Evolutionary conservation across 2,113 vertebrate genomes (phyloP).

Genomic region (Octodon degus): DNA sequence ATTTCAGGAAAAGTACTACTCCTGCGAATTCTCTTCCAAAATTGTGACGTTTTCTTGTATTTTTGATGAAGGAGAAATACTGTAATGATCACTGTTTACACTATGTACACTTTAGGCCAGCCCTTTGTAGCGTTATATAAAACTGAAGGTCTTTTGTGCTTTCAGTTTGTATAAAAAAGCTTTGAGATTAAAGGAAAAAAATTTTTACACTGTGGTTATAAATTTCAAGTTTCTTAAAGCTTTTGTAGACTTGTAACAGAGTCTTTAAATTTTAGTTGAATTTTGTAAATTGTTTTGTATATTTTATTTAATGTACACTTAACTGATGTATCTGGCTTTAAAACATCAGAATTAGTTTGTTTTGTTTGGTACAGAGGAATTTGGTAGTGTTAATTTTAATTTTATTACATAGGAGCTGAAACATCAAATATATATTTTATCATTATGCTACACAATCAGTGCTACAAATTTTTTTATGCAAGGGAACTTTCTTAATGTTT

Average conservation of each 20-base stretch:
- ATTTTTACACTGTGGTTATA: constrained; percentile 91
- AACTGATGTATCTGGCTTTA: constrained; percentile 87
- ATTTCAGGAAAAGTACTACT: constrained; percentile 82
- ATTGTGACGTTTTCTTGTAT: constrained; percentile 87
- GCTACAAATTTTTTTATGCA: constrained; percentile 89
- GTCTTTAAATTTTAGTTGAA: constrained; percentile 91
- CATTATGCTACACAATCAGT: constrained; percentile 89
- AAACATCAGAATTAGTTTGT: constrained; percentile 86
- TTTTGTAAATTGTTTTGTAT: constrained; percentile 91
- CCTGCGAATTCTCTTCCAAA: constrained; percentile 84
- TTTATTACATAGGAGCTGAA: constrained; percentile 88
- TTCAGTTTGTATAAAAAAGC: constrained; percentile 88
- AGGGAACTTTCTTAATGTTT: constrained; percentile 87
- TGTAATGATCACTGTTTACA: constrained; percentile 89
- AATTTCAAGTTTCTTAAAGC: constrained; percentile 91
- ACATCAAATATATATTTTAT: constrained; percentile 87
- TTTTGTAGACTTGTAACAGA: constrained; percentile 91
- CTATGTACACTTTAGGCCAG: constrained; percentile 89
- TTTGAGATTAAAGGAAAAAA: constrained; percentile 89
- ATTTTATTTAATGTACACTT: constrained; percentile 91
- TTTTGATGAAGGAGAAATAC: constrained; percentile 88
- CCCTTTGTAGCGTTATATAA: constrained; percentile 89
- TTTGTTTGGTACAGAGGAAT: constrained; percentile 88
- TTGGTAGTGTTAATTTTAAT: constrained; percentile 88
- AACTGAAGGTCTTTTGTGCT: constrained; percentile 90